phyloP scores from a whole-genome alignment of 2,888 invertebrate genomes.

The Blomia tropicalis region DNA sequence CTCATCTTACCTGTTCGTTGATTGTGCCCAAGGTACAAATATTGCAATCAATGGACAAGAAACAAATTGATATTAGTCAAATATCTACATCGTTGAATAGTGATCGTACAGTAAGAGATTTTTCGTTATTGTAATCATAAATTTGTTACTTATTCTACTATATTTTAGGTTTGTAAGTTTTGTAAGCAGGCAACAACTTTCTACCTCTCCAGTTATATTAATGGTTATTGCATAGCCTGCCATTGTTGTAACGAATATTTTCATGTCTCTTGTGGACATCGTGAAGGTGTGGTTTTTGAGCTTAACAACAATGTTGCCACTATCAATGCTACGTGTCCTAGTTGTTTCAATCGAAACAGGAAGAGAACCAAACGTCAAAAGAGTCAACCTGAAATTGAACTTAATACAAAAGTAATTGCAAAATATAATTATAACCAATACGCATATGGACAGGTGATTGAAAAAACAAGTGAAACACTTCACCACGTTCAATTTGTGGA shows the following conservation, averaged over 20 bases:
- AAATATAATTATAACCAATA: slow-evolving; percentile 46
- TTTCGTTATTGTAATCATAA: background rate
- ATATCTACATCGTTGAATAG: slow-evolving; percentile 32
- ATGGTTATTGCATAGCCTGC: slow-evolving; percentile 41
- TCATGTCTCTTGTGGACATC: slow-evolving; percentile 46
- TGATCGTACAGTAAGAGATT: slow-evolving; percentile 22
- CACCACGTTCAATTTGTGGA: slow-evolving; percentile 49
- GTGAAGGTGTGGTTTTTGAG: slow-evolving; percentile 41
- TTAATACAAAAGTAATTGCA: slow-evolving; percentile 43
- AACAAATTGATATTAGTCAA: slow-evolving; percentile 34
- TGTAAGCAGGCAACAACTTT: background rate
- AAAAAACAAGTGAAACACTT: slow-evolving; percentile 40
- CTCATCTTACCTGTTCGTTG: slow-evolving; percentile 38
- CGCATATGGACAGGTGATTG: slow-evolving; percentile 43
- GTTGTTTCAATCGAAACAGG: no score
- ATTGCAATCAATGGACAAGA: no score
- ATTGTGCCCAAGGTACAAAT: slow-evolving; percentile 35
- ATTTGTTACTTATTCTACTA: background rate
- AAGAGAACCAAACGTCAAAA: no score
- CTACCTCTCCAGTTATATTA: slow-evolving; percentile 16
- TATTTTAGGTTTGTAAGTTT: slow-evolving; percentile 15
- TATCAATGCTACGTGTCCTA: no score
- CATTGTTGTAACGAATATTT: slow-evolving; percentile 41
- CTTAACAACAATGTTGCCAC: slow-evolving; percentile 37
- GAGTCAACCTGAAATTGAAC: slow-evolving; percentile 32